Base-by-base conservation (phyloP, 1,140 invertebrate species). In the Drosophila cardini region DNA sequence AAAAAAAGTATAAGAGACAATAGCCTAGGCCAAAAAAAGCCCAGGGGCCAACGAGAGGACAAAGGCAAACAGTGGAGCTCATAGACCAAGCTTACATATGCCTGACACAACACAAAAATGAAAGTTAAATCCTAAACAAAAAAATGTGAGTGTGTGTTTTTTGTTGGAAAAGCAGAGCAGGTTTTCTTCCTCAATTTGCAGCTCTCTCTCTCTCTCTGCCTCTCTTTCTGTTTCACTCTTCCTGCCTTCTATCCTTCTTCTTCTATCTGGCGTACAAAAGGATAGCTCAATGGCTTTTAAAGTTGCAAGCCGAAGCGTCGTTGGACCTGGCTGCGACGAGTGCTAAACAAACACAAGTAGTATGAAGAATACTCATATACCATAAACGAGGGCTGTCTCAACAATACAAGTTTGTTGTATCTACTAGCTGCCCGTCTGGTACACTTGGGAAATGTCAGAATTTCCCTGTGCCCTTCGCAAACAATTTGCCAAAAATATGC, bases 281-380 rank as follows among this genome's bases (percentile, higher is more conserved):
- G 72, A 80, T 76, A 73, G 72, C 84, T 87, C 79, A 80, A 77
- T 82, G 83, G 57, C 78, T 76, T 73, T 48, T 60, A 71, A 82
- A 82, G 83, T 87, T 83, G 65, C 60, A 81, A 62, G 61, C 64
- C 42, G 57, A 48, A 58, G 40, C 46, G 64, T 45, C 34, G 42
- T 61, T 57, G 32, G 64, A 68, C 48, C 30, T 61, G 68, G 61
- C 63, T 55, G 67, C 40, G 76, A 58, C 65, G 58, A 86, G 84
- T 80, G 84, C 80, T 84, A 63, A 84, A 84, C 78, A 89, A 78
- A 87, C 84, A 89, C 58, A 75, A 79, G 53, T 70, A 50, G 46
- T 61, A 74, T 53, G 69, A 77, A 70, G 69, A 64, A 77, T 76
- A 56, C 79, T 82, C 67, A 69, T 48, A 71, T 32, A 30, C 45